Percentiles rank a stretch among this genome's conserved stretches.
phyloP scores from a whole-genome alignment of 2,797 vertebrate genomes.

The Pangasius macronema region DNA sequence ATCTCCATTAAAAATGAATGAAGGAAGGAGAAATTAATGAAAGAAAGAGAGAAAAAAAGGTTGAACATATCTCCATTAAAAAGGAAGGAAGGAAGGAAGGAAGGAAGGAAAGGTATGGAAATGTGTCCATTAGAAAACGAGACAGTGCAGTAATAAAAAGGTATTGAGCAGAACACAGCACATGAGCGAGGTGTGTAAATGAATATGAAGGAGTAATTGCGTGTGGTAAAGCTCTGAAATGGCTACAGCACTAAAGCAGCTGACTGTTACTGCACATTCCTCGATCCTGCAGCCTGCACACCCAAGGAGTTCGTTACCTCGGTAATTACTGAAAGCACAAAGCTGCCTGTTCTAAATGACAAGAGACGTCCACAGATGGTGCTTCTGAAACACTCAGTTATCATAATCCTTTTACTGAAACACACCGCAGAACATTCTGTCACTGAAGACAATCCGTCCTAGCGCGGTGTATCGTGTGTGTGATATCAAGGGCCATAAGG shows the following conservation, averaged over 20 bases:
- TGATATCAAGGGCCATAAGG: not conserved
- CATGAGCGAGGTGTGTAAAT: not conserved
- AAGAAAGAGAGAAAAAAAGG: not conserved
- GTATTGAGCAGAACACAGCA: too few relatives aligned
- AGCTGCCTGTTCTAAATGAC: slow-evolving; percentile 19
- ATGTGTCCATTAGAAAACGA: not conserved
- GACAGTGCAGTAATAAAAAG: not conserved
- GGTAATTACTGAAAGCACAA: not conserved
- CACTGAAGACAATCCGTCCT: not conserved
- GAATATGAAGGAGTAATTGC: not conserved
- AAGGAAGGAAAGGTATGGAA: not conserved
- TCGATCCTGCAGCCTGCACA: not conserved
- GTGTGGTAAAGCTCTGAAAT: not conserved
- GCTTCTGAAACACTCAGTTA: not conserved
- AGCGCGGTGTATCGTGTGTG: not conserved
- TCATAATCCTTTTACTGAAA: slow-evolving; percentile 12
- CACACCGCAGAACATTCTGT: slow-evolving; percentile 1
- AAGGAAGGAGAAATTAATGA: not conserved
- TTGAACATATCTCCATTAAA: not conserved
- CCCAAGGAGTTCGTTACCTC: not conserved
- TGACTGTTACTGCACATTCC: slow-evolving; percentile 5
- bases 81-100: not conserved
- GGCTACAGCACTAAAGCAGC: not conserved
- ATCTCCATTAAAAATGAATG: not conserved
- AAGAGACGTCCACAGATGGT: slow-evolving; percentile 15